Percentiles rank a stretch among this genome's conserved stretches.
Conservation (phyloP, 2,113 vertebrate genomes). For the Labeo catla region DNA sequence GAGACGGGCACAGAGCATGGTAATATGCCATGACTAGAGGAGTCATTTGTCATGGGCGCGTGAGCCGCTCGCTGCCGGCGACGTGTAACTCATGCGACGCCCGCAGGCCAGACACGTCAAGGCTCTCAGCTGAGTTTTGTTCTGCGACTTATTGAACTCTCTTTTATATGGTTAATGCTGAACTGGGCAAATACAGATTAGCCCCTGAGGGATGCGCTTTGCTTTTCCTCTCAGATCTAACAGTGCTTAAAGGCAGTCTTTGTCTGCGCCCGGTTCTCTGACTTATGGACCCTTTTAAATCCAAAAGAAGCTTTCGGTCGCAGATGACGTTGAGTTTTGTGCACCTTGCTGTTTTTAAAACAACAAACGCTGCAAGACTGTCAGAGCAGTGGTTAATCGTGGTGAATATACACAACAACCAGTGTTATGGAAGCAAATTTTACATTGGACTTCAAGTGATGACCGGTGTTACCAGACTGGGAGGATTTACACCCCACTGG, state of each 20-base stretch:
- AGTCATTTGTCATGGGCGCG: conserved; percentile 26
- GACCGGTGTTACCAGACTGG: neutral
- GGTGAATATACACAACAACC: neutral
- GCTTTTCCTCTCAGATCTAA: conserved; percentile 7
- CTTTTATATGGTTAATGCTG: neutral
- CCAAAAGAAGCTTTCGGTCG: conserved; percentile 2
- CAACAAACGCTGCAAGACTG: neutral
- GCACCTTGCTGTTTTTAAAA: neutral
- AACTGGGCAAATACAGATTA: conserved; percentile 5
- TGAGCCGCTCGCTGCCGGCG: conserved; percentile 24
- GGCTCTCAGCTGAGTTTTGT: conserved; percentile 36
- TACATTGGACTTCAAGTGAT: neutral
- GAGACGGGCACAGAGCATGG: neutral
- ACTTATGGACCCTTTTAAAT: conserved; percentile 7
- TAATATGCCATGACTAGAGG: conserved; percentile 21
- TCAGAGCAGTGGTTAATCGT: neutral
- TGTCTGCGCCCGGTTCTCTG: neutral
- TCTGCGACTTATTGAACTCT: conserved; percentile 10
- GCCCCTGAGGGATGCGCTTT: conserved; percentile 1
- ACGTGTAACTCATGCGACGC: conserved; percentile 20
- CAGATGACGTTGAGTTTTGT: neutral
- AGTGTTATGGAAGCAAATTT: too few relatives aligned
- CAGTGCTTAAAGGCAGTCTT: conserved; percentile 13
- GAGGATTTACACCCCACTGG: neutral
- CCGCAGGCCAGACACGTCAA: conserved; percentile 42